Conservation (phyloP, 2,888 invertebrate species). For the Pandemis heparana region DNA sequence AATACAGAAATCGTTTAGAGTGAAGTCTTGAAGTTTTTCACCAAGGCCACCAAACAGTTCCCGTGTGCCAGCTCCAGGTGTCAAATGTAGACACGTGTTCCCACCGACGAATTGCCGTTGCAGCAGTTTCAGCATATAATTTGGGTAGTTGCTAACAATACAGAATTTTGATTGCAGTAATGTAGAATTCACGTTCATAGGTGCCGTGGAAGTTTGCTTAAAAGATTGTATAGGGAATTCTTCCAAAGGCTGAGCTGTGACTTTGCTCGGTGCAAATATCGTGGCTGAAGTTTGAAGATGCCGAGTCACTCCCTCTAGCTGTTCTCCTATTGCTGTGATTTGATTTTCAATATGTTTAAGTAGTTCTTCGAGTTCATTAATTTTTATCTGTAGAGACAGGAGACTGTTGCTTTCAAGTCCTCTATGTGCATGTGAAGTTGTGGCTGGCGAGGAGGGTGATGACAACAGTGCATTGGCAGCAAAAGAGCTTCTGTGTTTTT, state of each 20-base stretch:
- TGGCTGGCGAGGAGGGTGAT: too few species aligned
- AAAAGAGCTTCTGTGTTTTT: background rate
- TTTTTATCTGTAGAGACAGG: background rate
- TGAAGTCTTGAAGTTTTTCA: too few species aligned
- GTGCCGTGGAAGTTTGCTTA: too few species aligned
- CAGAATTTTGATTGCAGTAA: too few species aligned
- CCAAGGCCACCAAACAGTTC: too few species aligned
- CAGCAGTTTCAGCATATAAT: too few species aligned
- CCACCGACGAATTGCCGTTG: too few species aligned
- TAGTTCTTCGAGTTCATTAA: constrained; percentile 7
- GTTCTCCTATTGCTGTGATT: background rate
- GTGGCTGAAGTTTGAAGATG: background rate
- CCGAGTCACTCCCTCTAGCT: background rate
- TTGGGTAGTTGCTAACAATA: too few species aligned
- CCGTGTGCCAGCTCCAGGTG: too few species aligned
- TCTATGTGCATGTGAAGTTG: background rate
- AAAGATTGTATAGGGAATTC: background rate
- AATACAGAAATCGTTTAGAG: too few species aligned
- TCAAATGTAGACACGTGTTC: too few species aligned
- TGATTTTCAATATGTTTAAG: constrained; percentile 1
- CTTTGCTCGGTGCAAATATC: background rate
- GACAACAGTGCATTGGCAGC: background rate
- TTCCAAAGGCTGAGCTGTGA: background rate
- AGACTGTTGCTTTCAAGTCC: background rate
- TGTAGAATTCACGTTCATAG: too few species aligned